Percentiles rank a stretch among this genome's conserved stretches.
phyloP scores from a whole-genome alignment of 2,113 vertebrate species.

The Anser cygnoides region DNA sequence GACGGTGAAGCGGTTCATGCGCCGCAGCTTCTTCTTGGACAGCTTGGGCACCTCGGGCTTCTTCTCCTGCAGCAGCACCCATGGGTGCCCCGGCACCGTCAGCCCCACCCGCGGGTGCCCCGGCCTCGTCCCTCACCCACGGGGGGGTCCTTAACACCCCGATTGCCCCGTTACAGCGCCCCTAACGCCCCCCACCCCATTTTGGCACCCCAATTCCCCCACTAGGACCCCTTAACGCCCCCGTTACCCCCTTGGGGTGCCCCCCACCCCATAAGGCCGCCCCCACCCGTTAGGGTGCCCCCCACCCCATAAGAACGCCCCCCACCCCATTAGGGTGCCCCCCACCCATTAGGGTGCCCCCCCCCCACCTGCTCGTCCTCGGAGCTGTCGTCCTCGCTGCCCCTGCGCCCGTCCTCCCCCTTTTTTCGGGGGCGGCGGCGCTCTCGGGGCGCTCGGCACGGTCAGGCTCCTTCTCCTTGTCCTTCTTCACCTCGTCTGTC shows the following conservation, averaged over 20 bases:
- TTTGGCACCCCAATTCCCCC: too few species aligned
- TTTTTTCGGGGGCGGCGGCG: constrained; percentile 77
- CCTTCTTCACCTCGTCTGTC: constrained; percentile 91
- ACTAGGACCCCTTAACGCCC: too few species aligned
- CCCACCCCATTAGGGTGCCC: not conserved
- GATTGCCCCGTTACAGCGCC: too few species aligned
- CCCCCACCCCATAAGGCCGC: too few species aligned
- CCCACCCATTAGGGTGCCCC: too few species aligned
- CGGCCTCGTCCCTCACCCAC: too few species aligned
- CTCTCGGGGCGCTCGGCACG: constrained; percentile 84
- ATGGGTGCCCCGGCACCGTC: not conserved
- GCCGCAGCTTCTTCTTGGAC: constrained; percentile 94
- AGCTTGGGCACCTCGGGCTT: constrained; percentile 87
- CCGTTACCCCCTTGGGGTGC: too few species aligned
- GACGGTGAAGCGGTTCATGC: constrained; percentile 94
- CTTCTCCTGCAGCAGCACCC: constrained; percentile 74
- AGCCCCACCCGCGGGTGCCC: not conserved
- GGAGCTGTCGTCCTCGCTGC: constrained; percentile 86
- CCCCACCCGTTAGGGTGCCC: too few species aligned
- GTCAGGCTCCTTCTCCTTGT: constrained; percentile 93
- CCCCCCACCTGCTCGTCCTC: constrained; percentile 76
- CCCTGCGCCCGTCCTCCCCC: constrained; percentile 86
- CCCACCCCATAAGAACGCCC: too few species aligned
- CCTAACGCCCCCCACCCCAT: too few species aligned
- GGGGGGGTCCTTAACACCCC: too few species aligned